Evolutionary conservation across 2,113 vertebrate genomes (phyloP), one percentile per base, ranked within the genome.

Genomic region (Chamaetylas fuelleborni): DNA sequence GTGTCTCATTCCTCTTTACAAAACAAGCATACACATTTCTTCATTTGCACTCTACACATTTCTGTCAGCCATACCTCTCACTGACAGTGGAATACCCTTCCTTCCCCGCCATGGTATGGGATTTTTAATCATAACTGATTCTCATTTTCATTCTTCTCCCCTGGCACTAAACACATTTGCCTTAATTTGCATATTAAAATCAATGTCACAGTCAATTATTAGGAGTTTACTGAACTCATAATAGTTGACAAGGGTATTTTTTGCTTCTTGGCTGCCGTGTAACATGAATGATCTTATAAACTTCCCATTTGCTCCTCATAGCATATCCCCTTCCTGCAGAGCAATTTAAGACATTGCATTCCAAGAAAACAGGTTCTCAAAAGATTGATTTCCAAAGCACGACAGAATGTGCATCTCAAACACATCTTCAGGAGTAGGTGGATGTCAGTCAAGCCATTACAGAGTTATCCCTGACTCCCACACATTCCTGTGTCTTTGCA

Each of bases 181-280:
- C 60, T 48, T 88, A 85, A 83, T 86, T 91, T 94, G 92, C 81
- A 85, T 65, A 87, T 79, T 94, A 50, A 90, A 79, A 95, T 53
- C 54, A 62, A 69, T 86, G 53, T 84, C 67, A 90, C 71, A 78
- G 74, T 94, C 70, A 95, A 51, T 96, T 83, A 88, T 90, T 89
- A 92, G 66, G 23, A 81, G 77, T 80, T 96, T 77, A 83, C 70
- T 83, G 87, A 95, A 81, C 25, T 67, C 67, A 31, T 86, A 76
- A 76, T 67, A 34, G 29, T 79, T 84, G 53, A 38, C 33, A 64
- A 17, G 42, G 51, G 36, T 65, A 89, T 93, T 67, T 96, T 94
- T 77, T 78, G 24, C 85, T 82, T 95, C 42, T 60, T 95, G 67
- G 81, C 29, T 83, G 80, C 58, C 29, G 24, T 64, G 58, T 86